These are phyloP conservation scores for Xylota sylvarum DNA, from an alignment of 2,888 invertebrate species.

Conservation along the genomic window DNA sequence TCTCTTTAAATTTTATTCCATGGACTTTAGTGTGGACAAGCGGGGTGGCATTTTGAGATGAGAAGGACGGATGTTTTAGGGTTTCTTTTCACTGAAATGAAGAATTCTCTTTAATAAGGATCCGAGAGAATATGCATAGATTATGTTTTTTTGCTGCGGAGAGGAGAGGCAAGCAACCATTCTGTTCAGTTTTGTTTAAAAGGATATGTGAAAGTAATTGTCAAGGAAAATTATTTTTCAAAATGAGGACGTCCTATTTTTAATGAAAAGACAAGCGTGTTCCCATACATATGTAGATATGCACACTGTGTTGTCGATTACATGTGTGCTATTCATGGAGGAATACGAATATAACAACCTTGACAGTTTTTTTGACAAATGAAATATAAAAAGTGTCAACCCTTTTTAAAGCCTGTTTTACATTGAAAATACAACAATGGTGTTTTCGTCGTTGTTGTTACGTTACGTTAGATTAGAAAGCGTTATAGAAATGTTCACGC, in stretches of 20 bases:
- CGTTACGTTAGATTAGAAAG: not conserved
- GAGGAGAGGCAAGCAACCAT: slow-evolving; percentile 1
- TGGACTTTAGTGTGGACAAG: slow-evolving; percentile 32
- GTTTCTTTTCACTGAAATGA: slow-evolving; percentile 47
- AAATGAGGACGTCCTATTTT: slow-evolving; percentile 62
- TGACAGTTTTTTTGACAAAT: slow-evolving; percentile 59
- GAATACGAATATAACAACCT: slow-evolving; percentile 56
- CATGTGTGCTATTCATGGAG: slow-evolving; percentile 29
- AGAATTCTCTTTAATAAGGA: slow-evolving; percentile 47
- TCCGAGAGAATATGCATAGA: slow-evolving; percentile 42
- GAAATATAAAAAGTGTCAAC: slow-evolving; percentile 35
- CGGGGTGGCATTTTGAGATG: slow-evolving; percentile 10
- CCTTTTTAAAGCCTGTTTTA: slow-evolving; percentile 6
- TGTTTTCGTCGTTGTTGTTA: not conserved
- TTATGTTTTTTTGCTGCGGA: slow-evolving; percentile 3
- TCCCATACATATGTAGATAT: slow-evolving; percentile 20
- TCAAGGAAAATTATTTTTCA: slow-evolving; percentile 50
- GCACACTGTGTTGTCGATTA: not conserved
- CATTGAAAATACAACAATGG: slow-evolving; percentile 1
- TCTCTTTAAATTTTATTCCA: slow-evolving; percentile 56
- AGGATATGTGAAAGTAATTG: slow-evolving; percentile 65
- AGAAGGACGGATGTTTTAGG: slow-evolving; percentile 33
- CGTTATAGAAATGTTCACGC: not conserved
- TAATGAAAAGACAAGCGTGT: slow-evolving; percentile 45
- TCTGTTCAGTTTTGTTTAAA: slow-evolving; percentile 34